Evolutionary conservation across 2,113 vertebrate genomes (phyloP), one percentile per base, ranked within the genome.

Genomic region (Gnathonemus longibarbis): DNA sequence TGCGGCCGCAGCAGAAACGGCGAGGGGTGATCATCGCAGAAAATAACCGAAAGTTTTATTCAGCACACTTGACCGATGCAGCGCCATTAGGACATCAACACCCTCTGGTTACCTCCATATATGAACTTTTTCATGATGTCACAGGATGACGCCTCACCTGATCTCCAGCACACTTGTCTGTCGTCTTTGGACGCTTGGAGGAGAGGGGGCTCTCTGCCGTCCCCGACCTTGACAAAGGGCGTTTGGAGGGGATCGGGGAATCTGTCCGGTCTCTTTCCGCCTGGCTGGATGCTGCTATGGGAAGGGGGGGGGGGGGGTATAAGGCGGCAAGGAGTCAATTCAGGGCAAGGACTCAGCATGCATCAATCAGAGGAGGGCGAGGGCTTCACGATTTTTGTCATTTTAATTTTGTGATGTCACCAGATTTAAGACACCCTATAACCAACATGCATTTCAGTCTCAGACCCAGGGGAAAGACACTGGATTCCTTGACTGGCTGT

Each of bases 191-290:
- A 95, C 98, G 96, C 93, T 99, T 99, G 0, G 96, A 97, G 93
- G 97, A 95, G 80, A 97, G 95, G 62, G 96, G 95, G 0, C 96
- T 97, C 93, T 98, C 98, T 0, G 96, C 96, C 89, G 96, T 94
- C 93, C 96, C 96, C 49, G 97, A 96, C 93, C 94, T 93, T 0
- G 97, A 98, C 0, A 97, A 95, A 90, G 97, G 94, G 93, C 97
- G 95, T 93, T 98, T 99, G 91, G 97, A 96, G 91, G 97, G 94
- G 70, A 96, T 92, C 1, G 97, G 96, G 92, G 97, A 96, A 87
- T 97, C 98, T 2, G 97, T 95, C 94, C 95, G 96, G 93, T 98
- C 97, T 94, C 96, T 97, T 93, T 98, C 98, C 93, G 94, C 94
- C 91, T 97, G 96, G 95, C 95, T 91, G 93, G 97, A 95, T 92